Evolutionary conservation across 1,140 invertebrate genomes (phyloP), one percentile per base, ranked within the genome.

Genomic region (Portunus trituberculatus): DNA sequence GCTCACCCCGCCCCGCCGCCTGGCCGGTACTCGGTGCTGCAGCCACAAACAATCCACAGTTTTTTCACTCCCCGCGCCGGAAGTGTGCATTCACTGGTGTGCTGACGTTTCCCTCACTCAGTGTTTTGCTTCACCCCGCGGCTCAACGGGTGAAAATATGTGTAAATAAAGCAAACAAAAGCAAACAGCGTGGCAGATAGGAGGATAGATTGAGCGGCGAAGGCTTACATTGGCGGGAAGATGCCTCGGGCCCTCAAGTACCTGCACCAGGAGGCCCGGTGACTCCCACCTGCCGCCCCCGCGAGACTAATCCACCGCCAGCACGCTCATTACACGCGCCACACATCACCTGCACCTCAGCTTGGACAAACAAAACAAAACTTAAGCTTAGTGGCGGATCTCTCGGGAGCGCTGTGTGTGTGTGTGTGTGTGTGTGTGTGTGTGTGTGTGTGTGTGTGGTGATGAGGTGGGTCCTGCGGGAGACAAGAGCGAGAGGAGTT

Each of bases 351-450:
- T 45, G 86, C 14, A 10, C 86, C 45, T 88, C 0, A 16, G 0
- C 86, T 2, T 28, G n/a, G 14, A 88, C 86, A 88, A 16, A 88
- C 86, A 31, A 88, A 16, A 88, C 86, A 88, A 16, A 32, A 25
- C 20, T n/a, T n/a, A 76, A 76, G 67, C 67, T 76, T 6, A 46
- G 52, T 12, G 52, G 10, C 16, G 52, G 16, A 59, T 59, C 52
- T 20, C 16, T 20, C 16, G 52, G 52, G 52, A 59, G 52, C 12
- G 86, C 29, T 88, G 31, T 88, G 86, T 88, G 86, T 29, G 28
- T 86, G 83, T 86, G 83, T 86, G 83, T 14, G 12, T 25, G n/a
- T 86, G 83, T 86, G 83, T 86, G 83, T 86, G 83, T 86, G 83
- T 86, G 52, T 59, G 52, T 59, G 52, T 59, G 52, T 59, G 52